phyloP scores from a whole-genome alignment of 2,888 invertebrate species.

The Drosophila tanythrix region DNA sequence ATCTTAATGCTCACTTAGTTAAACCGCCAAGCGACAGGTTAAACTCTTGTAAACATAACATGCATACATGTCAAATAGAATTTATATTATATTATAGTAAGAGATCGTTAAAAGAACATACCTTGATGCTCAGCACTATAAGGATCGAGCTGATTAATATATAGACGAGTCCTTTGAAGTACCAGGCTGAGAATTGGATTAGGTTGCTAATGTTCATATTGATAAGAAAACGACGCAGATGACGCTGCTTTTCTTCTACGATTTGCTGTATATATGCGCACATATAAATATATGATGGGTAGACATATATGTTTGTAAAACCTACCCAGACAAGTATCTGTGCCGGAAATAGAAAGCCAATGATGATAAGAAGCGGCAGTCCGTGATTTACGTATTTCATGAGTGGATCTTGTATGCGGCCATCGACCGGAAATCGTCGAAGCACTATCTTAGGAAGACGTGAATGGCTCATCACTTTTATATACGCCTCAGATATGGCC shows the following conservation, averaged over 20 bases:
- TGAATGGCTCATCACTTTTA: constrained; percentile 24
- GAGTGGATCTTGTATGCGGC: constrained; percentile 88
- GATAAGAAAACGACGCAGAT: constrained; percentile 55
- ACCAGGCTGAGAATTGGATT: constrained; percentile 94
- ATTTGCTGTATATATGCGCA: constrained; percentile 43
- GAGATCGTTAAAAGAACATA: constrained; percentile 21
- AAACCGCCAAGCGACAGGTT: too few species aligned
- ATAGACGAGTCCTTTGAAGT: constrained; percentile 89
- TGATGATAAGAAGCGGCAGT: constrained; percentile 90
- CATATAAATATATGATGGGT: background rate
- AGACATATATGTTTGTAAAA: background rate
- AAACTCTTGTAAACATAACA: too few species aligned
- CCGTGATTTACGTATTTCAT: constrained; percentile 87
- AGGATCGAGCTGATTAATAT: constrained; percentile 87
- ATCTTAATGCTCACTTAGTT: background rate
- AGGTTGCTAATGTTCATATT: constrained; percentile 86
- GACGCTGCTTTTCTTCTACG: constrained; percentile 42
- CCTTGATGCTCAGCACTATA: constrained; percentile 86
- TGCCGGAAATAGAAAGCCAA: constrained; percentile 91
- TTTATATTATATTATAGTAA: background rate
- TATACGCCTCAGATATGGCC: constrained; percentile 85
- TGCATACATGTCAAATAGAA: background rate
- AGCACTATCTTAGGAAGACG: constrained; percentile 47
- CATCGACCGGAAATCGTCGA: constrained; percentile 70
- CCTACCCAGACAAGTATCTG: constrained; percentile 89